Base-by-base conservation (phyloP, 2,113 vertebrate genomes). In the Himantopus leucocephalus region DNA sequence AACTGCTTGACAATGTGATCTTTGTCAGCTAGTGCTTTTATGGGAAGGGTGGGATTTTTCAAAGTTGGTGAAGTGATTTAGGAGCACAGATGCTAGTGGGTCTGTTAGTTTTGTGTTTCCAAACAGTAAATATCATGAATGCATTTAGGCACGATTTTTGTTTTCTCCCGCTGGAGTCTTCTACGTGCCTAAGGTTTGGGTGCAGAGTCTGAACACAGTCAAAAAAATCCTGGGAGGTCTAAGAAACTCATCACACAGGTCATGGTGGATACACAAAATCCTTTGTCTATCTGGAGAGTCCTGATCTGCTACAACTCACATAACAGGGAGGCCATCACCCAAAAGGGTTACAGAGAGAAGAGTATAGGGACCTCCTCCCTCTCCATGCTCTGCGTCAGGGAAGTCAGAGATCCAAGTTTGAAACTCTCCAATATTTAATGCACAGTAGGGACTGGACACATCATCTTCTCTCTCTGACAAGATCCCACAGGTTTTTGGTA, bases 341-440 rank as follows among this genome's bases (percentile, higher is more conserved):
- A 58, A 34, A 89, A 71, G 12, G 18, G 8, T 4, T 19, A 14
- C 26, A 59, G n/a, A 73, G 15, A 60, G 19, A 82, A n/a, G 9
- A 12, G 24, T 17, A 34, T 8, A 50, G 32, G 21, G 7, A 59
- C 12, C 11, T 32, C 0, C 1, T 88, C 6, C 6, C 7, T 50
- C 39, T 48, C 9, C 21, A 5, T 15, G 11, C 9, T 35, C 29
- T 48, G 3, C 4, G 2, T 13, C 12, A 52, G 15, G 14, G 23
- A 92, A 59, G 22, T 35, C 24, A 73, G 37, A 48, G 34, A 75
- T 2, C 1, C 39, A 62, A 6, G 35, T 59, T 34, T 68, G 83
- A 82, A 92, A 23, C 27, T 37, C 45, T 62, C 17, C 4, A 47
- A 4, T 27, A 4, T 39, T 83, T n/a, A 37, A 5, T 80, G 15